Evolutionary conservation across 2,888 invertebrate genomes (phyloP), one percentile per base, ranked within the genome.

Genomic region (Stenoptilia bipunctidactyla): DNA sequence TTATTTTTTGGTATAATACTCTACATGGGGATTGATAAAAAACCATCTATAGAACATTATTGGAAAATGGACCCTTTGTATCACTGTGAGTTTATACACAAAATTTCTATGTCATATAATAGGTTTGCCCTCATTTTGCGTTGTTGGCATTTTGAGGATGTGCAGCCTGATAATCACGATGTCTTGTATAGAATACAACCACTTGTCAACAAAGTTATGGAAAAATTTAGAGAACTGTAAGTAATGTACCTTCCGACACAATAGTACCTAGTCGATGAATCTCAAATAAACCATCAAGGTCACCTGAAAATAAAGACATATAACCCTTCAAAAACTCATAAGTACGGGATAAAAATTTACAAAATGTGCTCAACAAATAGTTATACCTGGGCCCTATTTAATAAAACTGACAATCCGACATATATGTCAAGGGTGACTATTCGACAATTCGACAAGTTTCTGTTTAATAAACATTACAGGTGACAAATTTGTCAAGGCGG

Each of bases 31-130:
- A 40, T 46, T 27, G 40, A 42, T 27, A 43, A 43, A 25, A 38
- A 30, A 30, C 30, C 42, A 9, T 41, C 44, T 2, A 43, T 41
- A 30, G 42, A 42, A 27, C 39, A 44, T 34, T 43, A 43, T 15
- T 45, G 47, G 40, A 45, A 45, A 38, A 39, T 41, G 36, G 20
- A 20, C 8, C 38, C 41, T 13, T n/a, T n/a, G n/a, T n/a, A n/a
- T n/a, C n/a, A n/a, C n/a, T n/a, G n/a, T n/a, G 42, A 41, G 20
- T 38, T 47, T 15, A 45, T 47, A 45, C 47, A 47, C 13, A 41
- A 38, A 43, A 47, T 47, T 30, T 41, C 39, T 40, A 46, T 46
- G 42, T 42, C 44, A 1, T 46, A 44, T 25, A 46, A 46, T 13
- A 46, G 40, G 27, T 45, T 43, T 20, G 37, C 13, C 14, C 13